A percentile compares a stretch with the other conserved stretches of the same genome.
Evolutionary conservation across 2,797 vertebrate species (phyloP).

Genomic region (Schizothorax lantsangensis): DNA sequence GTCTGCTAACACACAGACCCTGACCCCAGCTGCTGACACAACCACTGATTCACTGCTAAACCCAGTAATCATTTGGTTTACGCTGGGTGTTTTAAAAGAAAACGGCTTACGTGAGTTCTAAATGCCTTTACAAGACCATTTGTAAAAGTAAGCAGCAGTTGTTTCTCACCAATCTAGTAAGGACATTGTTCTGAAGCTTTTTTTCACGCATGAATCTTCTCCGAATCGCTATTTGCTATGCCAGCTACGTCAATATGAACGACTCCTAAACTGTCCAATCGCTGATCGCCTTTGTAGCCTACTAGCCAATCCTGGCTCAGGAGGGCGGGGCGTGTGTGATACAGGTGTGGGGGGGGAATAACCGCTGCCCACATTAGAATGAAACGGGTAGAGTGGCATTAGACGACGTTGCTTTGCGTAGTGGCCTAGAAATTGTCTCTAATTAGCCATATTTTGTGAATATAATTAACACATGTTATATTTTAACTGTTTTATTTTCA

Average conservation of each 20-base stretch:
- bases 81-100: neutral
- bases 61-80: neutral
- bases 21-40: neutral
- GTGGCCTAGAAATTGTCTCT: neutral
- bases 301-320: slow-evolving; percentile 24
- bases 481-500: neutral
- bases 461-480: neutral
- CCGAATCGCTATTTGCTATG: neutral
- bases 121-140: neutral
- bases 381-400: neutral
- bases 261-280: slow-evolving; percentile 1
- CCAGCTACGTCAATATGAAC: neutral
- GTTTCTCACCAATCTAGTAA: neutral
- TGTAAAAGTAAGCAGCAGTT: neutral
- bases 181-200: neutral
- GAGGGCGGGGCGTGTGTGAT: neutral
- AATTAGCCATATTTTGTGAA: neutral
- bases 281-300: neutral
- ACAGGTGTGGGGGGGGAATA: neutral
- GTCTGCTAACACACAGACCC: neutral
- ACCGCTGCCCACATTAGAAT: neutral
- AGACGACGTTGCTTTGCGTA: fast-evolving
- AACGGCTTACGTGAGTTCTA: neutral
- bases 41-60: neutral
- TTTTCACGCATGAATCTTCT: neutral